phyloP scores from a whole-genome alignment of 2,888 invertebrate species.

The Lasioglossum zephyrum region DNA sequence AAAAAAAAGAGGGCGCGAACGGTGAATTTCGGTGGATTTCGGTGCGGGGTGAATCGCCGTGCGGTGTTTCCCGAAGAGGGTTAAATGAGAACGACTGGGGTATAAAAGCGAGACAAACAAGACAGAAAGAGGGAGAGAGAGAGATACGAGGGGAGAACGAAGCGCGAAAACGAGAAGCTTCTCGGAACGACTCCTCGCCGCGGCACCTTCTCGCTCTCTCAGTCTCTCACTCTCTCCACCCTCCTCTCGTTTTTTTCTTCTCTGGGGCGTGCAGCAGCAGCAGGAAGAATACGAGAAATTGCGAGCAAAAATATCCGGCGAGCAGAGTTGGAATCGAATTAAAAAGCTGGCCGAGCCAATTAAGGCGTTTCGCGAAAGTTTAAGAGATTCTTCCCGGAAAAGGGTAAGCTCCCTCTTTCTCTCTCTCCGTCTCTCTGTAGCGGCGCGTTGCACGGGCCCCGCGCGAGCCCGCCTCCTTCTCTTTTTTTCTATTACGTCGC shows the following conservation, averaged over 20 bases:
- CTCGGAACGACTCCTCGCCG: slow-evolving; percentile 30
- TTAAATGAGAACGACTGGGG: neutral
- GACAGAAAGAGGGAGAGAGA: neutral
- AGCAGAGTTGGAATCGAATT: slow-evolving; percentile 71
- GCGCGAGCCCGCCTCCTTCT: slow-evolving; percentile 49
- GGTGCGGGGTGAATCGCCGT: slow-evolving; percentile 12
- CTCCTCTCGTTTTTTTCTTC: slow-evolving; percentile 21
- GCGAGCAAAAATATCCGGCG: slow-evolving; percentile 62
- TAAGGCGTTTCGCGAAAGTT: slow-evolving; percentile 72
- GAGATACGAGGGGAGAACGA: slow-evolving; percentile 10
- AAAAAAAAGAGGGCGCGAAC: neutral
- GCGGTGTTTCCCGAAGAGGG: slow-evolving; percentile 18
- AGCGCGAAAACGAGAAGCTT: slow-evolving; percentile 23
- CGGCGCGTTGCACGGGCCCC: slow-evolving; percentile 28
- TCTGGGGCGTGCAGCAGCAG: neutral
- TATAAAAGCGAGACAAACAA: neutral
- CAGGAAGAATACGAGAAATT: slow-evolving; percentile 59
- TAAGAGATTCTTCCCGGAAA: slow-evolving; percentile 64
- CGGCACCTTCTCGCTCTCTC: neutral
- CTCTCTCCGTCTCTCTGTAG: neutral
- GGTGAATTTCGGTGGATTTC: slow-evolving; percentile 43
- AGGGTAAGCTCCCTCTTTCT: slow-evolving; percentile 47
- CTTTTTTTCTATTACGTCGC: slow-evolving; percentile 82
- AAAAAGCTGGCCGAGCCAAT: slow-evolving; percentile 73
- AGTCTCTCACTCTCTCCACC: slow-evolving; percentile 20